phyloP scores from a whole-genome alignment of 2,113 vertebrate species.

The Anguilla japonica region DNA sequence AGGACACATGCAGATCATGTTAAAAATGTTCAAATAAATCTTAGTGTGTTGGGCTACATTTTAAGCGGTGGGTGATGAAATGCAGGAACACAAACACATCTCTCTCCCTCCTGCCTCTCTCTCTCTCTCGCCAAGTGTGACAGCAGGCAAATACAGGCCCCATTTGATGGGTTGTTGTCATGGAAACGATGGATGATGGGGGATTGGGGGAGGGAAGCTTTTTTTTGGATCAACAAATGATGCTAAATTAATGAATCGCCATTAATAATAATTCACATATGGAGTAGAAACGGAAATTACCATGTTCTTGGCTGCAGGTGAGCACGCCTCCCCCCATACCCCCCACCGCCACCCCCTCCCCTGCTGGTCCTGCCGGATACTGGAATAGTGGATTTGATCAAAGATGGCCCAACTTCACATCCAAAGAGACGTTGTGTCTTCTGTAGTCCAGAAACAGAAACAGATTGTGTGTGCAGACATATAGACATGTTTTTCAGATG shows the following conservation, averaged over 20 bases:
- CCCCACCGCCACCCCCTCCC: neutral
- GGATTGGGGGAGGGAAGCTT: constrained; percentile 24
- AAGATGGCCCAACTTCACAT: constrained; percentile 60
- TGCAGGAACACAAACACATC: too few relatives aligned
- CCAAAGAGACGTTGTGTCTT: constrained; percentile 56
- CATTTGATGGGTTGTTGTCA: constrained; percentile 71
- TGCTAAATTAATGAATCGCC: constrained; percentile 72
- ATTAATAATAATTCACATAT: constrained; percentile 77
- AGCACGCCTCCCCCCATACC: constrained; percentile 45
- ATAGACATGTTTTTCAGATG: neutral
- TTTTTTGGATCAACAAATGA: constrained; percentile 73
- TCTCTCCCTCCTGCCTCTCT: constrained; percentile 60
- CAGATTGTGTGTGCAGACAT: neutral
- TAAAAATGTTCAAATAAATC: too few relatives aligned
- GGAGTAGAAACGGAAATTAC: constrained; percentile 67
- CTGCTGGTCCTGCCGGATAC: constrained; percentile 50
- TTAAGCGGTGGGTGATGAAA: too few relatives aligned
- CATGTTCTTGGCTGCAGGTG: constrained; percentile 68
- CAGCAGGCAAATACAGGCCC: constrained; percentile 57
- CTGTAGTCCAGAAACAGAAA: neutral
- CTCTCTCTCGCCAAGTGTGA: constrained; percentile 61
- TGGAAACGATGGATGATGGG: constrained; percentile 65
- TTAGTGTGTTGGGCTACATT: too few relatives aligned
- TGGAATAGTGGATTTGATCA: constrained; percentile 67
- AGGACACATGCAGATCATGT: too few relatives aligned